Evolutionary conservation across 2,113 vertebrate genomes (phyloP), one percentile per base, ranked within the genome.

Genomic region (Triplophysa tibetana): DNA sequence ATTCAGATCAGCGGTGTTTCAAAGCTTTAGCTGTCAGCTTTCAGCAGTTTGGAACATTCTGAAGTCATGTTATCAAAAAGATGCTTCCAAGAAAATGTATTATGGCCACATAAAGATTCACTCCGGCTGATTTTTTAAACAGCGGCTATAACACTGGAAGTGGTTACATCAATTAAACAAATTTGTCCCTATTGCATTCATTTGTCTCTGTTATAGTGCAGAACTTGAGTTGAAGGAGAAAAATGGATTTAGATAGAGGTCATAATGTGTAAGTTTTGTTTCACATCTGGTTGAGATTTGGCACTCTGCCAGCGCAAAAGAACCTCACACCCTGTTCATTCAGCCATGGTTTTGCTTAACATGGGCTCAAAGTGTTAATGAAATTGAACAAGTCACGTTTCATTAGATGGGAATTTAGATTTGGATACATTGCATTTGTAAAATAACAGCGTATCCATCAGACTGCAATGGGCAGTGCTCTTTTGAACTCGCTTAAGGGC

Each of bases 241-340:
- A 75, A 75, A 75, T 75, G 58, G 41, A 63, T 62, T 61, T 75
- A 0, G 9, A 48, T 73, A 48, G 66, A 16, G 70, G 33, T 72
- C 29, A 72, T 9, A 72, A 38, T 60, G 33, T 73, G 54, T 73
- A 54, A 41, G 33, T 73, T n/a, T 21, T 58, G 19, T 58, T 60
- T 60, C 54, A 60, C 70, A 73, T 73, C 54, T 73, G 70, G 52
- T 73, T 73, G 60, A 60, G 54, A 73, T 73, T 73, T 73, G 56
- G 29, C 33, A 41, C n/a, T 73, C 41, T 33, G 29, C 54, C 58
- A 24, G 33, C 38, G 33, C 54, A 73, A 23, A 73, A 60, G 11
- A 73, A 23, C 13, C 54, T 14, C 58, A 75, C 58, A 45, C 38
- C 5, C n/a, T n/a, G 70, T 75, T 75, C 56, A 43, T 75, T 75